These are phyloP conservation scores for Limnephilus rhombicus DNA, from an alignment of 2,888 invertebrate species.

Conservation along the genomic window DNA sequence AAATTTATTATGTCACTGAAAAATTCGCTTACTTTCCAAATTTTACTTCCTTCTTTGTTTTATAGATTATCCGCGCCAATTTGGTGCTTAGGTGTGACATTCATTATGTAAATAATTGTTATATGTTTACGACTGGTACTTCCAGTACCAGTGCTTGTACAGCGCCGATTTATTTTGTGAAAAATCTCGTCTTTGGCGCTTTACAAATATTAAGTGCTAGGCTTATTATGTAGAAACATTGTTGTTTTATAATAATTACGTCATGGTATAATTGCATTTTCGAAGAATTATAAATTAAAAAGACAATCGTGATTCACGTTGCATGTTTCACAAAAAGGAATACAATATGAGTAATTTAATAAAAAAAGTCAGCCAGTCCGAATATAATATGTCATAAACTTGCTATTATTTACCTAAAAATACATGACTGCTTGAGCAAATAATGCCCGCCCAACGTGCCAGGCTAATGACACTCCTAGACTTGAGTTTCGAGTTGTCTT, in stretches of 20 bases:
- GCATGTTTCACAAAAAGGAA: no score
- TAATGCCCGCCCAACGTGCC: neutral
- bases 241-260: neutral
- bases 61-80: neutral
- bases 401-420: neutral
- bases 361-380: no score
- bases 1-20: neutral
- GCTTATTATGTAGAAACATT: neutral
- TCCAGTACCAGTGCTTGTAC: neutral
- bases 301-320: no score
- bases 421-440: neutral
- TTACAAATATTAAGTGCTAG: no score
- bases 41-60: neutral
- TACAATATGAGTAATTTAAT: no score
- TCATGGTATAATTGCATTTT: neutral
- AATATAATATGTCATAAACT: neutral
- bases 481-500: neutral
- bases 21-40: neutral
- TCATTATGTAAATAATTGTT: neutral
- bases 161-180: no score
- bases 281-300: neutral
- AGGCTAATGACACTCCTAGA: neutral
- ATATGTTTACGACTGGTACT: neutral
- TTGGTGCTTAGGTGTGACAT: neutral
- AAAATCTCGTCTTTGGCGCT: no score